Conservation (phyloP, 2,113 vertebrate genomes). For the Esox niger region DNA sequence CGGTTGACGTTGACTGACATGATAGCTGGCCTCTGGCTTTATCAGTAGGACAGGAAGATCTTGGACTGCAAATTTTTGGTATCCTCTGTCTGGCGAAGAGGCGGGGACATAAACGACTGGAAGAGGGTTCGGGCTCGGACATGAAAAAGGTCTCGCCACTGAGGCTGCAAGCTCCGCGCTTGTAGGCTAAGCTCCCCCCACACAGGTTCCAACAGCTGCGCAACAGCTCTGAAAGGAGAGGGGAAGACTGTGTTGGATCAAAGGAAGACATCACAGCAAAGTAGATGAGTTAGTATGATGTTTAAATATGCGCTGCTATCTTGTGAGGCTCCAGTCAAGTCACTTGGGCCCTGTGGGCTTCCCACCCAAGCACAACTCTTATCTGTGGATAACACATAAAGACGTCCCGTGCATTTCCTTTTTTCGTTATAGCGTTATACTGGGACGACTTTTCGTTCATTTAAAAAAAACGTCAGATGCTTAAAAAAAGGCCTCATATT, state of each 20-base stretch:
- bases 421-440: too few relatives aligned
- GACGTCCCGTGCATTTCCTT: too few relatives aligned
- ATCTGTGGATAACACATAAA: too few relatives aligned
- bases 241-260: not conserved
- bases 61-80: constrained; percentile 99
- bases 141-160: constrained; percentile 99
- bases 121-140: constrained; percentile 99
- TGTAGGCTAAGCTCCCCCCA: constrained; percentile 96
- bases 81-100: constrained; percentile 99
- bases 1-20: constrained; percentile 99
- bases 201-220: constrained; percentile 99
- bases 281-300: not conserved
- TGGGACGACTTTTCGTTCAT: too few relatives aligned
- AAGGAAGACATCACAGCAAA: not conserved
- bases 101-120: constrained; percentile 99
- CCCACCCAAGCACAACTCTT: not conserved
- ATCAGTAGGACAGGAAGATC: constrained; percentile 97
- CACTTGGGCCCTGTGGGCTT: not conserved
- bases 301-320: not conserved
- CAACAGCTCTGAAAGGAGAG: constrained; percentile 95
- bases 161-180: constrained; percentile 95
- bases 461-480: too few relatives aligned
- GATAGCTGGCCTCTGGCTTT: constrained; percentile 90
- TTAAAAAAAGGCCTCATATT: too few relatives aligned
- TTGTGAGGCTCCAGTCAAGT: not conserved